Evolutionary conservation across 2,113 vertebrate genomes (phyloP).

Genomic region (Ifrita kowaldi): DNA sequence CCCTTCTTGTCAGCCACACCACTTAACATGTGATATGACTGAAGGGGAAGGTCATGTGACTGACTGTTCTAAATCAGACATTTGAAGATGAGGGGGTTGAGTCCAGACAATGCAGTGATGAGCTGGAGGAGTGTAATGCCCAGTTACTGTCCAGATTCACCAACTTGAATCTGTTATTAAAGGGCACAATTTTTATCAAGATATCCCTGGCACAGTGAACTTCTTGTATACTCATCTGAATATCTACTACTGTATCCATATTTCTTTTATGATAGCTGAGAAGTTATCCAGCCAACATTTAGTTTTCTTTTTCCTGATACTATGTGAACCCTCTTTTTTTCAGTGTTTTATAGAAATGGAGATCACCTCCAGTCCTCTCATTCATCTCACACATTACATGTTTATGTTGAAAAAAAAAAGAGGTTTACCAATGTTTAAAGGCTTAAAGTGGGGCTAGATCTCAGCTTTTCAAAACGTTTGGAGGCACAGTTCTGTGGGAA

Average conservation of each 20-base stretch:
- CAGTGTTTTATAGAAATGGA: neutral
- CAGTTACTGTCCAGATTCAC: neutral
- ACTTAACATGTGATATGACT: neutral
- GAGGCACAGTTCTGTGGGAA: neutral
- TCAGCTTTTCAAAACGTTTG: neutral
- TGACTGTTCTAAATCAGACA: neutral
- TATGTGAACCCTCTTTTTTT: neutral
- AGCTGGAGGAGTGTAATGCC: neutral
- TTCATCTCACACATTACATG: neutral
- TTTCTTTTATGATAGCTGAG: neutral
- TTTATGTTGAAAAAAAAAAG: neutral
- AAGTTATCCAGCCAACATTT: neutral
- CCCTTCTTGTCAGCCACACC: neutral
- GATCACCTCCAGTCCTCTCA: rapidly evolving
- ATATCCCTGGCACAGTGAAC: neutral
- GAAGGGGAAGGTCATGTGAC: neutral
- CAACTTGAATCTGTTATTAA: neutral
- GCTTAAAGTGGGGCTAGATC: neutral
- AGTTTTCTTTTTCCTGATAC: neutral
- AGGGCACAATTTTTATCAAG: neutral
- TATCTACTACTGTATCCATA: neutral
- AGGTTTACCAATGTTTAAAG: neutral
- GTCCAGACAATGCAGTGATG: neutral
- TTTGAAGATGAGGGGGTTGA: neutral
- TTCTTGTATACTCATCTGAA: neutral